A percentile compares a stretch with the other conserved stretches of the same genome.
These are phyloP conservation scores for Lophius piscatorius DNA, from an alignment of 2,113 vertebrate genomes.

Conservation along the genomic window DNA sequence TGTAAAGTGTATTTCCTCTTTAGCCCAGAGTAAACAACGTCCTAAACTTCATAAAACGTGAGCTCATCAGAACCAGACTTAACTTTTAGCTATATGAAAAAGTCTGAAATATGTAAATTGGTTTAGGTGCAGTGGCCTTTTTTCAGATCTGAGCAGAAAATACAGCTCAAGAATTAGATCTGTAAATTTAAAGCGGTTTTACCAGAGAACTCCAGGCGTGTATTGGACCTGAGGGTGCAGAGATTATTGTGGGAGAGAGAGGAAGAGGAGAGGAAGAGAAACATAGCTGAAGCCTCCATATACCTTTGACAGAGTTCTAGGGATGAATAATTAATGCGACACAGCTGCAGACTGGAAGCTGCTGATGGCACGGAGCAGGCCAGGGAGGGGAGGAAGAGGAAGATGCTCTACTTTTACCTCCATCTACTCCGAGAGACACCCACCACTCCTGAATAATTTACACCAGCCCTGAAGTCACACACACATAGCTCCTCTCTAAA, in stretches of 20 bases:
- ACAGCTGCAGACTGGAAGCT: conserved; percentile 47
- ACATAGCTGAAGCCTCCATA: conserved; percentile 17
- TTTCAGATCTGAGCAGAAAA: conserved; percentile 5
- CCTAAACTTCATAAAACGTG: too few species aligned
- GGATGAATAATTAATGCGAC: conserved; percentile 60
- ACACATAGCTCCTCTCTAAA: conserved; percentile 24
- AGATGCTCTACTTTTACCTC: conserved; percentile 53
- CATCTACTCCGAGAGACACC: conserved; percentile 43
- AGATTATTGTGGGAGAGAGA: neutral
- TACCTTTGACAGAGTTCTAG: conserved; percentile 47
- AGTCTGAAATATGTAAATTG: too few species aligned
- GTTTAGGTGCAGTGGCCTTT: too few species aligned
- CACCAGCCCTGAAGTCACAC: conserved; percentile 29
- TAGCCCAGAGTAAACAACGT: too few species aligned
- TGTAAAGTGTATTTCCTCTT: too few species aligned
- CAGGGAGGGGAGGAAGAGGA: conserved; percentile 27
- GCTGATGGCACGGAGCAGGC: conserved; percentile 53
- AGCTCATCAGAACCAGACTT: too few species aligned
- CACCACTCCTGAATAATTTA: conserved; percentile 70
- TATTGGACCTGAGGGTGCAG: conserved; percentile 18
- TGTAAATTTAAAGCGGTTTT: conserved; percentile 4
- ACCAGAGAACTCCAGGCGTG: neutral
- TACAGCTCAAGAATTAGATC: neutral
- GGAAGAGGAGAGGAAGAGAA: neutral
- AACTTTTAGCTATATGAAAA: too few species aligned